A percentile compares a stretch with the other conserved stretches of the same genome.
Evolutionary conservation across 2,888 invertebrate species (phyloP).

Genomic region (Eustalomyia histrio): DNA sequence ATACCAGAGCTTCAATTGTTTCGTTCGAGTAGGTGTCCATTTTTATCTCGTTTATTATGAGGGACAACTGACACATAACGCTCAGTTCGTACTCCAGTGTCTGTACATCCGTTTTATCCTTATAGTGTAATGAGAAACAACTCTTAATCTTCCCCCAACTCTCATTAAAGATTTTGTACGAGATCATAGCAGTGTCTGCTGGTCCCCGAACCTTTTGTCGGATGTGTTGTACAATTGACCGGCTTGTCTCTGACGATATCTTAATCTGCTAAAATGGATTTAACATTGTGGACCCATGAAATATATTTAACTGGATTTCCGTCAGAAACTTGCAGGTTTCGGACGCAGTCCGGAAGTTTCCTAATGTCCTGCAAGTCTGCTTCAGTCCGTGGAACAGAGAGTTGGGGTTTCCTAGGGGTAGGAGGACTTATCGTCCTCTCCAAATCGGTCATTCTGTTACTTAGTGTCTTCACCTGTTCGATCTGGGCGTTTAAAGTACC

Average conservation of each 20-base stretch:
- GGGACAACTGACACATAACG: background rate
- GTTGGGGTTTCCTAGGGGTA: background rate
- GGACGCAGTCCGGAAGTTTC: slow-evolving; percentile 12
- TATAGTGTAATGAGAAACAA: no score
- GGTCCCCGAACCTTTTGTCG: no score
- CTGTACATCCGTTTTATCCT: no score
- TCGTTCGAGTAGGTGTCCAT: background rate
- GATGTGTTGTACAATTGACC: background rate
- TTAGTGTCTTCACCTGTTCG: background rate
- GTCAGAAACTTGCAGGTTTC: background rate
- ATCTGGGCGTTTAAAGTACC: slow-evolving; percentile 17
- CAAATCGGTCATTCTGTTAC: background rate
- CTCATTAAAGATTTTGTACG: no score
- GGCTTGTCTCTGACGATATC: background rate
- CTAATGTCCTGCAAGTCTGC: slow-evolving; percentile 2
- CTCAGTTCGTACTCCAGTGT: slow-evolving; percentile 12
- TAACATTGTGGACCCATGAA: no score
- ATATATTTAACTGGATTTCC: no score
- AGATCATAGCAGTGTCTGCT: no score
- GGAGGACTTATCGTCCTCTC: background rate
- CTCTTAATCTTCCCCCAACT: no score
- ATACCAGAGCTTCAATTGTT: slow-evolving; percentile 21
- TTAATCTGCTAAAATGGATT: slow-evolving; percentile 1
- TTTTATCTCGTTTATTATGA: slow-evolving; percentile 19
- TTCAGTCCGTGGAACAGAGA: slow-evolving; percentile 7